Evolutionary conservation across 2,797 vertebrate species (phyloP), one percentile per base, ranked within the genome.

Genomic region (Syngnathus rostellatus): DNA sequence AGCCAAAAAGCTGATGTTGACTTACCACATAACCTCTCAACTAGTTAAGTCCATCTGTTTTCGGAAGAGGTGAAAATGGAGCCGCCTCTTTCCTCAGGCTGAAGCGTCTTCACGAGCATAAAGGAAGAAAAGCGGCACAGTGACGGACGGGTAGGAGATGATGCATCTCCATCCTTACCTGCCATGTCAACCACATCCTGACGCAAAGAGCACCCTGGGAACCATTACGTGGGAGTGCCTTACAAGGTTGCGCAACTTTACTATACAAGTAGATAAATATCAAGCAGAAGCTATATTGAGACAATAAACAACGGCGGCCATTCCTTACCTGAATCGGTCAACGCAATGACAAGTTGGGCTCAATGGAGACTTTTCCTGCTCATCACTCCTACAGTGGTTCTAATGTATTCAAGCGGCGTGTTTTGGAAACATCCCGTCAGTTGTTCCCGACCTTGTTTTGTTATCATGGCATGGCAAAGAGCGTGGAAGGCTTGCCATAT

Each of bases 21-120:
- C 83, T 88, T 86, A 86, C 78, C 83, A 79, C 81, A 75, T 86
- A 89, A 89, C 84, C 84, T 87, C 90, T 91, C 83, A 87, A 88
- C 85, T 89, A 83, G 74, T 85, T 88, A 85, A 87, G 87, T 85
- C 82, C 71, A 8, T 78, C 63, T 41, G 72, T 80, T 87, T 86
- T 88, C 53, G 68, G 77, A 87, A 84, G 86, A 88, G 81, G 84
- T 88, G 89, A 87, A 90, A 87, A 90, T 43, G 69, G 80, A 88
- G 80, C 79, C 68, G 78, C 73, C 76, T 86, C 65, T 81, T 76
- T 84, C 88, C 89, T 67, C 68, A 82, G 87, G 89, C 77, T 78
- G 83, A 87, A 86, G 83, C 87, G 82, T 87, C 86, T 89, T 88
- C 83, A 84, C 81, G 78, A 79, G 81, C 69, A 82, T 86, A 73